Evolutionary conservation across 53 echinoderm and acorn worm species (phyloP), one percentile per base, ranked within the genome.

Genomic region (Patiria pectinifera): DNA sequence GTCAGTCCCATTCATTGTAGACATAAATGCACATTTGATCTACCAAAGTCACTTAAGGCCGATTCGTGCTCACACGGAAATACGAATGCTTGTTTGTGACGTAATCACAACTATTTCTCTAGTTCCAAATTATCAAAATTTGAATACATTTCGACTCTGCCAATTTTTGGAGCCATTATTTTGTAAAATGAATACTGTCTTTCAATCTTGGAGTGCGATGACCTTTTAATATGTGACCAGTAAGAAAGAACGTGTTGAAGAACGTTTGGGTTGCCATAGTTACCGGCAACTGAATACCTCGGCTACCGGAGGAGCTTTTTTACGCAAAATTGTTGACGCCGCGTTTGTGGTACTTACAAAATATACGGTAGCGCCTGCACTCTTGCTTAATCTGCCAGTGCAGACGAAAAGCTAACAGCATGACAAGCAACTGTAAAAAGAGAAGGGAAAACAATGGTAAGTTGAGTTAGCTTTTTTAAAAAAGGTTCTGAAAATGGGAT

Each of bases 321-420:
- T 84, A 84, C 53, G 83, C 85, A 59, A 91, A 93, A n/a, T 89
- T 89, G 78, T 93, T 84, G 19, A 85, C 19, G 35, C 93, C 93
- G 15, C 90, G 93, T 84, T 93, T 89, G 23, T 89, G 83, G 63
- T 91, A 93, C 13, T 93, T 86, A 26, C 35, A 35, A 35, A 35
- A 0, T 35, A 35, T 35, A n/a, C n/a, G 80, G 83, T 96, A 97
- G 83, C 92, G 92, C 6, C 92, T 74, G 46, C 85, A 92, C 81
- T 99, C 97, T 48, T 92, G 91, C 83, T 99, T 95, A 24, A 99
- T 95, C 80, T 99, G 96, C n/a, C 95, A 78, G 82, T 96, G 93
- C 35, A 99, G 87, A 48, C 95, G 83, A 59, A 95, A 96, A 21
- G 99, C 97, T 47, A 99, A 86, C 23, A 99, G 74, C 88, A 99